phyloP scores from a whole-genome alignment of 2,888 invertebrate species.

The Lasioglossum figueresi region DNA sequence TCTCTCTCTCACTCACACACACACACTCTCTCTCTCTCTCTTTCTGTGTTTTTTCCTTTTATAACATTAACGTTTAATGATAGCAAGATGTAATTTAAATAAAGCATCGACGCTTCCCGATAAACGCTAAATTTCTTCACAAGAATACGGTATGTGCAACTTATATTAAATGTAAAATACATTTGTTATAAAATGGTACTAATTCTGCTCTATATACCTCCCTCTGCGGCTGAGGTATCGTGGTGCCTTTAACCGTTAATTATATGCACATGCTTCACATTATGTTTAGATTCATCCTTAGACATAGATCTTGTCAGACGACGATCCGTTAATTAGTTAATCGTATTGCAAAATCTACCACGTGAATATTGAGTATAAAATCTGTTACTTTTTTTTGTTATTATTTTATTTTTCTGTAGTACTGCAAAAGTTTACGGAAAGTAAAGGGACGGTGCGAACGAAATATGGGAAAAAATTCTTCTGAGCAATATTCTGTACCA shows the following conservation, averaged over 20 bases:
- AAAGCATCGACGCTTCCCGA: conserved; percentile 58
- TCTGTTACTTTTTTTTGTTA: conserved; percentile 46
- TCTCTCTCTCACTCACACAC: neutral
- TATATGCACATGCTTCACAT: conserved; percentile 69
- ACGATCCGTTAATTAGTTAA: conserved; percentile 65
- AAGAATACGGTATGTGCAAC: conserved; percentile 65
- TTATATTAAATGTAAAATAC: conserved; percentile 69
- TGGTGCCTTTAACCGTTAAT: conserved; percentile 69
- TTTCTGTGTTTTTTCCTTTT: no score
- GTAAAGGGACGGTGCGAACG: conserved; percentile 34
- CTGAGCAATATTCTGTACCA: conserved; percentile 56
- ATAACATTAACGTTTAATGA: conserved; percentile 30
- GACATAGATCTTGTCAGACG: conserved; percentile 59
- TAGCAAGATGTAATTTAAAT: conserved; percentile 57
- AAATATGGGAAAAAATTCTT: conserved; percentile 28
- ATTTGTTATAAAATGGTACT: conserved; percentile 71
- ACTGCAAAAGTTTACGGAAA: conserved; percentile 51
- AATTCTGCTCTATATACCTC: conserved; percentile 70
- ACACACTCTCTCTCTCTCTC: neutral
- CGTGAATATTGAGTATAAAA: conserved; percentile 69
- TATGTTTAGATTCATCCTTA: conserved; percentile 58
- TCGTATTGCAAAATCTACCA: conserved; percentile 73
- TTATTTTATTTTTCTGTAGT: conserved; percentile 40
- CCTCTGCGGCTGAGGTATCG: conserved; percentile 65
- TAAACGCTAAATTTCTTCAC: conserved; percentile 61